Percentiles rank a stretch among this genome's conserved stretches.
Evolutionary conservation across 1,140 invertebrate genomes (phyloP).

Genomic region (Paraescarpia echinospica): DNA sequence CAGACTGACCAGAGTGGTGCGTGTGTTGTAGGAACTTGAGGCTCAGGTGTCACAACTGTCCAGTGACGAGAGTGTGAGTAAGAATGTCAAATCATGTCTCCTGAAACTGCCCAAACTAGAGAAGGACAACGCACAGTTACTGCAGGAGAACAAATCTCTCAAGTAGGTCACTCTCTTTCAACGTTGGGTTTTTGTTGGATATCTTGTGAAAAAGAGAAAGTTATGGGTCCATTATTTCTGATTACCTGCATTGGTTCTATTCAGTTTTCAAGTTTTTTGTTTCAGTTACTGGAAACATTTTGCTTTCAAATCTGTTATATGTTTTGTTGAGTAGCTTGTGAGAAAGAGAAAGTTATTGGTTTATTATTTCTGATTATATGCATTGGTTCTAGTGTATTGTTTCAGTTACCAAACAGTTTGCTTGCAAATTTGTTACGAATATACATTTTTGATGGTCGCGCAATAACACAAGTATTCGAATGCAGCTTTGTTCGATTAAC

Average conservation of each 20-base stretch:
- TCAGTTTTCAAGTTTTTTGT: too few species aligned
- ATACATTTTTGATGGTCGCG: too few species aligned
- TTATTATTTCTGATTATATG: not conserved
- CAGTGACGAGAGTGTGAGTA: not conserved
- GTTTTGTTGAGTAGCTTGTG: not conserved
- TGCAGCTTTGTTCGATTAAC: too few species aligned
- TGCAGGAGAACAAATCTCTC: constrained; percentile 37
- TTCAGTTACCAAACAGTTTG: too few species aligned
- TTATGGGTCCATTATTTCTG: not conserved
- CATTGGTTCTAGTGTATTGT: too few species aligned
- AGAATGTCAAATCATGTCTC: not conserved
- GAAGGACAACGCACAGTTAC: constrained; percentile 40
- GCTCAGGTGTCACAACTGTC: not conserved
- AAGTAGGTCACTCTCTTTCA: constrained; percentile 19
- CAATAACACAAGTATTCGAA: too few species aligned
- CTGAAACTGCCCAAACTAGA: constrained; percentile 32
- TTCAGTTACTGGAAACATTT: too few species aligned
- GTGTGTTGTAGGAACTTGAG: not conserved
- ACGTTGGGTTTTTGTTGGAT: not conserved
- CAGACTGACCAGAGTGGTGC: not conserved
- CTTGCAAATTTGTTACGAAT: too few species aligned
- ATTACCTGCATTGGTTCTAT: too few species aligned
- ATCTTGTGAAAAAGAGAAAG: not conserved
- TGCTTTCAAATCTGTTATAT: too few species aligned
- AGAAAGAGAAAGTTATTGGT: not conserved